These are phyloP conservation scores for Harmothoe impar DNA, from an alignment of 2,888 invertebrate species.

Conservation along the genomic window DNA sequence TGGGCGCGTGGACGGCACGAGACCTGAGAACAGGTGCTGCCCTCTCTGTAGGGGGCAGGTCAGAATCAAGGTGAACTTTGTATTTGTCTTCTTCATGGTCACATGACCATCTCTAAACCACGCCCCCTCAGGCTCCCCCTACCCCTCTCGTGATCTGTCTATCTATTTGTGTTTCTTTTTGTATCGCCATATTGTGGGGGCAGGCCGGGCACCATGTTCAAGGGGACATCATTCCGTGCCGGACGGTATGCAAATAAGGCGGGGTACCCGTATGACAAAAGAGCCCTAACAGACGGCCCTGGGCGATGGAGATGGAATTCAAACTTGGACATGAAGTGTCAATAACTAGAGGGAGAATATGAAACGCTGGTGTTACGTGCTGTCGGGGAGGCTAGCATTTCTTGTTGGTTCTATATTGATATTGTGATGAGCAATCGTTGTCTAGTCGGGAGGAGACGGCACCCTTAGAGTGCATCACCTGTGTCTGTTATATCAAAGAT, in stretches of 20 bases:
- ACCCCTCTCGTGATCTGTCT: conserved; percentile 35
- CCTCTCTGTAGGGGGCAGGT: neutral
- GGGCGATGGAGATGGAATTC: conserved; percentile 25
- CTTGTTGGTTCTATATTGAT: conserved; percentile 36
- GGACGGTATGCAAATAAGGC: conserved; percentile 20
- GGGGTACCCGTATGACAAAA: conserved; percentile 26
- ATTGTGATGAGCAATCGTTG: conserved; percentile 17
- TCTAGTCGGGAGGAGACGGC: neutral
- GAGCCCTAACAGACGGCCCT: neutral
- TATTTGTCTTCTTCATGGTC: conserved; percentile 15
- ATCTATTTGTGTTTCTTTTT: conserved; percentile 31
- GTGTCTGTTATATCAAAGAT: neutral
- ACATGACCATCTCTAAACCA: neutral
- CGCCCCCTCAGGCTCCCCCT: neutral
- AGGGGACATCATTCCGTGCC: conserved; percentile 45
- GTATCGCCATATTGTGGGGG: conserved; percentile 24
- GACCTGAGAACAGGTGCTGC: conserved; percentile 32
- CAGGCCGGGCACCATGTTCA: neutral
- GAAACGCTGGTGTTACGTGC: neutral
- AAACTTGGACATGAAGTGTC: conserved; percentile 35
- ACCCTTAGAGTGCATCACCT: conserved; percentile 9
- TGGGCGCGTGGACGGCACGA: conserved; percentile 49
- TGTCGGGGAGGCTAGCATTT: neutral
- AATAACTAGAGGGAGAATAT: conserved; percentile 20
- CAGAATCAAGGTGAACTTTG: neutral